phyloP scores from a whole-genome alignment of 2,113 vertebrate genomes.

The Siphamia tubifer region DNA sequence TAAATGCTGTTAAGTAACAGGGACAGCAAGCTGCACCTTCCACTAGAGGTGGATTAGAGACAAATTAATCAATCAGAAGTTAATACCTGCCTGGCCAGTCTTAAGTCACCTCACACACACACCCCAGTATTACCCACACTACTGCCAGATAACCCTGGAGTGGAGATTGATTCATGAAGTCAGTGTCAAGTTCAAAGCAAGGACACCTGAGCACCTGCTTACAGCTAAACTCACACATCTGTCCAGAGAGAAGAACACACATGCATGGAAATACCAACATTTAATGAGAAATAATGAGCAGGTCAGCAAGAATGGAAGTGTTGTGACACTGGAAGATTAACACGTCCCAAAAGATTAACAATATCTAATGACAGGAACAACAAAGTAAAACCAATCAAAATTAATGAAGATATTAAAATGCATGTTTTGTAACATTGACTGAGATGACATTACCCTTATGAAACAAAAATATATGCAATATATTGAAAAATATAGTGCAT shows the following conservation, averaged over 20 bases:
- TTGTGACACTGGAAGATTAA: too few species aligned
- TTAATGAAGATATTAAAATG: too few species aligned
- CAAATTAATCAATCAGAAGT: slow-evolving; percentile 69
- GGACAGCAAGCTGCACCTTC: slow-evolving; percentile 29
- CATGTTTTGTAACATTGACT: too few species aligned
- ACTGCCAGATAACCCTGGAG: slow-evolving; percentile 61
- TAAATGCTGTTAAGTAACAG: slow-evolving; percentile 28
- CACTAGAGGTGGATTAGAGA: slow-evolving; percentile 62
- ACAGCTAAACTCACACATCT: slow-evolving; percentile 2
- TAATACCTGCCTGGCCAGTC: slow-evolving; percentile 59
- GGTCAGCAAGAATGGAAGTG: too few species aligned
- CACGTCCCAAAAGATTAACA: too few species aligned
- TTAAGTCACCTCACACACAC: slow-evolving; percentile 34
- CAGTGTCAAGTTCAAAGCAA: slow-evolving; percentile 66
- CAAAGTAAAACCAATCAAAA: too few species aligned
- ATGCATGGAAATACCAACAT: background rate
- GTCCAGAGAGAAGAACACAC: background rate
- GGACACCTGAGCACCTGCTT: slow-evolving; percentile 48
- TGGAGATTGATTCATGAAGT: slow-evolving; percentile 66
- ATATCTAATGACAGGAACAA: too few species aligned
- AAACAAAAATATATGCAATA: too few species aligned
- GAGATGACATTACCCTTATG: too few species aligned
- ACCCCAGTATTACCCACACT: slow-evolving; percentile 12
- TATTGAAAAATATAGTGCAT: too few species aligned
- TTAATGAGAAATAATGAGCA: background rate